Percentiles rank a stretch among this genome's conserved stretches.
Evolutionary conservation across 2,888 invertebrate species (phyloP).

Genomic region (Drosophila ezoana): DNA sequence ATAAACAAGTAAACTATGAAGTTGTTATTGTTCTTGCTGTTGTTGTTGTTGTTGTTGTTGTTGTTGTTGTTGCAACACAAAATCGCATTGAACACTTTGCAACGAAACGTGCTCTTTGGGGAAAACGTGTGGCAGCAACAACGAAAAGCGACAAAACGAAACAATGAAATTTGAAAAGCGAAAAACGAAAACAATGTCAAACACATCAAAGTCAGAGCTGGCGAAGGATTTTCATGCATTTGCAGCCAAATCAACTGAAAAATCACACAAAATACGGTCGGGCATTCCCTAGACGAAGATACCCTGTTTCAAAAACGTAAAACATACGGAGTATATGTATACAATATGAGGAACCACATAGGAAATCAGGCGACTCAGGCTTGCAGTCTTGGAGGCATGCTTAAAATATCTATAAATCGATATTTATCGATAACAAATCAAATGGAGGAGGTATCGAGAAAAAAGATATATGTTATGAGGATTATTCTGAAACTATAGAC

Average conservation of each 20-base stretch:
- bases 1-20: slow-evolving; percentile 46
- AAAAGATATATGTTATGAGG: too few relatives aligned
- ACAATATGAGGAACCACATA: too few relatives aligned
- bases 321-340: too few relatives aligned
- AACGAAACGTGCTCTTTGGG: slow-evolving; percentile 52
- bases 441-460: too few relatives aligned
- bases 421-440: too few relatives aligned
- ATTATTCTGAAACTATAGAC: too few relatives aligned
- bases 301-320: not conserved
- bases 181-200: slow-evolving; percentile 69
- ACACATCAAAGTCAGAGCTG: slow-evolving; percentile 68
- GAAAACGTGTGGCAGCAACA: slow-evolving; percentile 8
- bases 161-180: slow-evolving; percentile 7
- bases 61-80: slow-evolving; percentile 24
- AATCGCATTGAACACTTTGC: slow-evolving; percentile 60
- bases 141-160: slow-evolving; percentile 22
- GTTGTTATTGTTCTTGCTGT: slow-evolving; percentile 20
- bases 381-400: too few relatives aligned
- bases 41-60: slow-evolving; percentile 12
- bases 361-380: too few relatives aligned
- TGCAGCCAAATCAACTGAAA: slow-evolving; percentile 69
- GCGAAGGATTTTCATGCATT: slow-evolving; percentile 40
- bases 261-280: slow-evolving; percentile 36
- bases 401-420: too few relatives aligned
- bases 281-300: not conserved